Base-by-base conservation (phyloP, 2,113 vertebrate species). In the Odontesthes bonariensis region DNA sequence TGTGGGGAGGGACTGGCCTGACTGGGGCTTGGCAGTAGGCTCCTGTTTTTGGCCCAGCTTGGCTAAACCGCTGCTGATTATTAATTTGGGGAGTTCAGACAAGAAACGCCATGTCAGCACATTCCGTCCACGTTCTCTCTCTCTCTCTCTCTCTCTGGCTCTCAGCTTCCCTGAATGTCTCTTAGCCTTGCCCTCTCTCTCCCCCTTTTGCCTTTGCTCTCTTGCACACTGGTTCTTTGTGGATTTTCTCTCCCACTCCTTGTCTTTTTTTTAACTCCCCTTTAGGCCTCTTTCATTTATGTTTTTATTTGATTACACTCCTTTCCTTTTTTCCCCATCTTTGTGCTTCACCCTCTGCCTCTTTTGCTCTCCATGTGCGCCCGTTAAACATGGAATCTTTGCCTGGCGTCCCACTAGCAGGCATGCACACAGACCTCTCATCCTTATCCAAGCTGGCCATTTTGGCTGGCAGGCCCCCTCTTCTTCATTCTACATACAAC, bases 11-110 rank as follows among this genome's bases (percentile, higher is more conserved):
- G 82, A 66, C 75, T 53, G 79, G 74, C 70, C 71, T 75, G 86
- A 77, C 82, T 38, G 20, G 88, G 83, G 75, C 83, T 92, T 92
- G 92, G 91, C 93, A 90, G 81, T 65, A 83, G 84, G 73, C 87
- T 83, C 69, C 78, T 78, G 87, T 87, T 92, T 88, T 92, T 91
- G 91, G 92, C 91, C 89, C 85, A 32, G 87, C 81, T 85, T 53
- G 68, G 78, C 82, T 89, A 86, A 93, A 93, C 88, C 91, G 40
- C 89, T 84, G 86, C 89, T 91, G 92, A 93, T 93, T 93, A 93
- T 92, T 93, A 92, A 94, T 92, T 93, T 91, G 88, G 89, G 82
- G 90, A 93, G 92, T 94, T 94, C 88, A 92, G 88, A 93, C 86
- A 85, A 92, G 90, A 90, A 93, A 86, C 70, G 73, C 90, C 31